Percentiles rank a stretch among this genome's conserved stretches.
Conservation (phyloP, 2,888 invertebrate species). For the Rotaria sp. region DNA sequence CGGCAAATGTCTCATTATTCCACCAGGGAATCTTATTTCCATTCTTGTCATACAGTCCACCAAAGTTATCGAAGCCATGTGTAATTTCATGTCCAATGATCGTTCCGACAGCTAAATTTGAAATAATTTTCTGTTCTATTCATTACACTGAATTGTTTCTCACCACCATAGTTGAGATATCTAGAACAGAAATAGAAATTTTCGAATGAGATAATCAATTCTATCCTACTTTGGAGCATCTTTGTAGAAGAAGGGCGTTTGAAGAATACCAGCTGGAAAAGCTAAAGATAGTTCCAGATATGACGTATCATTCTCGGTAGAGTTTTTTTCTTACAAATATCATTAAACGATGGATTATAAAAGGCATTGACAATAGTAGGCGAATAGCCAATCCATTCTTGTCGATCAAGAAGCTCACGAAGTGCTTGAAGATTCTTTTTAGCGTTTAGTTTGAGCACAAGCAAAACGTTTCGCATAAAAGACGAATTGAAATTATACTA, state of each 20-base stretch:
- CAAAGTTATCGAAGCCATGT: slow-evolving; percentile 34
- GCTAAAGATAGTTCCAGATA: background rate
- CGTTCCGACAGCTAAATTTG: slow-evolving; percentile 29
- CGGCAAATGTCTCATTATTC: slow-evolving; percentile 80
- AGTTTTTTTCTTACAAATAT: slow-evolving; percentile 66
- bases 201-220: background rate
- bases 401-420: slow-evolving; percentile 11
- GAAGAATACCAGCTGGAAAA: slow-evolving; percentile 55
- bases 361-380: slow-evolving; percentile 72
- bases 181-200: background rate
- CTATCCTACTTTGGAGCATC: slow-evolving; percentile 47
- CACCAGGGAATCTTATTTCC: slow-evolving; percentile 67
- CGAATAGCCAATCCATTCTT: slow-evolving; percentile 31
- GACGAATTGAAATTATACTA: slow-evolving; percentile 33
- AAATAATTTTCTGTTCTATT: background rate
- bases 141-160: background rate
- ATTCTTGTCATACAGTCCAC: slow-evolving; percentile 84
- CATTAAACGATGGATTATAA: slow-evolving; percentile 83
- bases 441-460: background rate
- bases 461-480: slow-evolving; percentile 29
- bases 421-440: background rate
- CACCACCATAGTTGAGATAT: slow-evolving; percentile 22
- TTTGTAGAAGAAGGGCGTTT: slow-evolving; percentile 53
- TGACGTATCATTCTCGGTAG: background rate
- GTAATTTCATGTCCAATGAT: slow-evolving; percentile 31